Evolutionary conservation across 1,140 invertebrate genomes (phyloP).

Genomic region (Hesperophylax magnus): DNA sequence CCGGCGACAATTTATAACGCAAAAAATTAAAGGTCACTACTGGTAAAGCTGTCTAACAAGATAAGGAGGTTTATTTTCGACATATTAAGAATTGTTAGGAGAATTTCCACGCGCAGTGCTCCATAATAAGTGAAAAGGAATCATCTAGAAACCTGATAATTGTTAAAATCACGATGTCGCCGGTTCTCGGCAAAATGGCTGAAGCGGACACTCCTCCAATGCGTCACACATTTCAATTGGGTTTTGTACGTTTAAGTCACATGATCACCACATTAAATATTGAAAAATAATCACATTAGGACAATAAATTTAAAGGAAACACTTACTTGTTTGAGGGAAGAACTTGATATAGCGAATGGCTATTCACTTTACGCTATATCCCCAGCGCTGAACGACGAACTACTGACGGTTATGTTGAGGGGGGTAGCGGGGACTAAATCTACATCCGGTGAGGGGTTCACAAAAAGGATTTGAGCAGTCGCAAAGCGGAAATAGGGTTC

Average conservation of each 20-base stretch:
- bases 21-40: constrained; percentile 49
- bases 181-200: constrained; percentile 71
- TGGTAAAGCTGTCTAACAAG: background rate
- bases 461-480: constrained; percentile 58
- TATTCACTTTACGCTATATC: constrained; percentile 69
- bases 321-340: constrained; percentile 72
- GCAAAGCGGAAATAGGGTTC: constrained; percentile 21
- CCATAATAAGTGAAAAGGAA: constrained; percentile 6
- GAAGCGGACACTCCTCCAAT: constrained; percentile 70
- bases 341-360: constrained; percentile 71
- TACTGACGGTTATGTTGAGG: constrained; percentile 63
- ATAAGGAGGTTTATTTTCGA: constrained; percentile 1
- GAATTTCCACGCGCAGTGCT: background rate
- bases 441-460: constrained; percentile 70
- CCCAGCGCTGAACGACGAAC: constrained; percentile 71
- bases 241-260: constrained; percentile 36
- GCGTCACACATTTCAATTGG: constrained; percentile 63
- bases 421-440: constrained; percentile 65
- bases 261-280: constrained; percentile 18
- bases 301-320: constrained; percentile 54
- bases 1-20: constrained; percentile 44
- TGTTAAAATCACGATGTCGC: constrained; percentile 65
- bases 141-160: constrained; percentile 42
- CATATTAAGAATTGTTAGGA: background rate
- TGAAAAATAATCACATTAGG: constrained; percentile 1